Evolutionary conservation across 1,140 invertebrate genomes (phyloP).

Genomic region (Magallana gigas): DNA sequence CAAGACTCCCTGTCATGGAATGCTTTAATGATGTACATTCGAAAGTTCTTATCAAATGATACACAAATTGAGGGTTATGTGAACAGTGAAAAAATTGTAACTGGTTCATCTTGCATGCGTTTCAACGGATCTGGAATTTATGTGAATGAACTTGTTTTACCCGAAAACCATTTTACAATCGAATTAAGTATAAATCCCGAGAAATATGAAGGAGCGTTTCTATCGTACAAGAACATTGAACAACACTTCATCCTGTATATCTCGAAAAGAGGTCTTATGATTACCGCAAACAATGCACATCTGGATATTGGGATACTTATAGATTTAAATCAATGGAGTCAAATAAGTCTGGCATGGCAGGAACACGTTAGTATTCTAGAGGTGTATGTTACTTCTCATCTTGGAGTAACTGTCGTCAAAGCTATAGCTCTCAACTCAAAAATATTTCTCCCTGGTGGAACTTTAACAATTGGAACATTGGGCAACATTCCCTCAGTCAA

Average conservation of each 20-base stretch:
- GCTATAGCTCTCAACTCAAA: slow-evolving; percentile 43
- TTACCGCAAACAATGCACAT: slow-evolving; percentile 47
- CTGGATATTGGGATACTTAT: slow-evolving; percentile 53
- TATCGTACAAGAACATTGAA: slow-evolving; percentile 49
- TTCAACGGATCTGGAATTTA: slow-evolving; percentile 60
- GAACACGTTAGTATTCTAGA: slow-evolving; percentile 48
- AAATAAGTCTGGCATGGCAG: slow-evolving; percentile 58
- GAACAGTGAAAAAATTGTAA: slow-evolving; percentile 42
- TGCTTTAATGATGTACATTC: slow-evolving; percentile 44
- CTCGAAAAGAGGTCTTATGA: slow-evolving; percentile 51
- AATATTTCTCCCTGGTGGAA: slow-evolving; percentile 58
- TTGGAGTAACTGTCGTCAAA: slow-evolving; percentile 53
- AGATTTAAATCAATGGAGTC: slow-evolving; percentile 58
- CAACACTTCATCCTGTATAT: slow-evolving; percentile 50
- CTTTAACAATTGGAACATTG: slow-evolving; percentile 57
- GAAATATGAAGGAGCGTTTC: slow-evolving; percentile 53
- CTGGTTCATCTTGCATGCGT: slow-evolving; percentile 56
- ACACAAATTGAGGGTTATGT: background rate
- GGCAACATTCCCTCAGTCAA: slow-evolving; percentile 34
- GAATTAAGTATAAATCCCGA: slow-evolving; percentile 64
- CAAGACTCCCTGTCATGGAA: slow-evolving; percentile 46
- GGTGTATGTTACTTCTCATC: slow-evolving; percentile 51
- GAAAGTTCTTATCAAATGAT: slow-evolving; percentile 14
- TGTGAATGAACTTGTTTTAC: slow-evolving; percentile 50
- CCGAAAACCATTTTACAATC: slow-evolving; percentile 55